A percentile compares a stretch with the other conserved stretches of the same genome.
These are phyloP conservation scores for Philopotamus ludificatus DNA, from an alignment of 1,140 invertebrate species.

Conservation along the genomic window DNA sequence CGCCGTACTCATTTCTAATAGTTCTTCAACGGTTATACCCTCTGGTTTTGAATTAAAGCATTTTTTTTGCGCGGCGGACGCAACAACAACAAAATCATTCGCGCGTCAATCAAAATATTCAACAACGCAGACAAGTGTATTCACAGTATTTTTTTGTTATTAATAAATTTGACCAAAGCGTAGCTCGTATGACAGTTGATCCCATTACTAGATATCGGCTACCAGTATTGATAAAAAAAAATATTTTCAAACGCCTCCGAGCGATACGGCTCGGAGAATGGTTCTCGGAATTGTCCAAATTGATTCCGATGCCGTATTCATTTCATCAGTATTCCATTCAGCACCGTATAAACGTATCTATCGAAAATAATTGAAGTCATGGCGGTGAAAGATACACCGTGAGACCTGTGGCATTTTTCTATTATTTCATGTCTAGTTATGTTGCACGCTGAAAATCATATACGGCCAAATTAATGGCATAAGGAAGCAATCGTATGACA, in stretches of 20 bases:
- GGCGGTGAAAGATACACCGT: background rate
- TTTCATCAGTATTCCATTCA: conserved; percentile 36
- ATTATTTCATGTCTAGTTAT: background rate
- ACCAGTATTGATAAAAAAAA: too few relatives aligned
- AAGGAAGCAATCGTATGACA: background rate
- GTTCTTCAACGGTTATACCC: too few relatives aligned
- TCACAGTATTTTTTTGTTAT: background rate
- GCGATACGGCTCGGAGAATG: background rate
- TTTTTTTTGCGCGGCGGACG: too few relatives aligned
- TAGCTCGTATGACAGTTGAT: conserved; percentile 26
- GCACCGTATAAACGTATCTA: conserved; percentile 38
- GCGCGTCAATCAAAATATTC: too few relatives aligned
- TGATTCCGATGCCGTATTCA: conserved; percentile 35
- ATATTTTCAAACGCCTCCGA: too few relatives aligned
- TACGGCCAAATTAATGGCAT: too few relatives aligned
- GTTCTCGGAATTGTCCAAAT: conserved; percentile 38
- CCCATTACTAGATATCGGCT: conserved; percentile 27
- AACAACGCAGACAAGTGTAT: background rate
- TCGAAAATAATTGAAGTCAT: conserved; percentile 39
- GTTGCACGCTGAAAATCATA: background rate
- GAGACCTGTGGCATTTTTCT: too few relatives aligned
- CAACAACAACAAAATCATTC: too few relatives aligned
- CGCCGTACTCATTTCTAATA: too few relatives aligned
- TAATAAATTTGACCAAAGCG: background rate
- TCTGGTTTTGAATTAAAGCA: too few relatives aligned